Conservation (phyloP, 1,140 invertebrate genomes). For the Belonocnema kinseyi region DNA sequence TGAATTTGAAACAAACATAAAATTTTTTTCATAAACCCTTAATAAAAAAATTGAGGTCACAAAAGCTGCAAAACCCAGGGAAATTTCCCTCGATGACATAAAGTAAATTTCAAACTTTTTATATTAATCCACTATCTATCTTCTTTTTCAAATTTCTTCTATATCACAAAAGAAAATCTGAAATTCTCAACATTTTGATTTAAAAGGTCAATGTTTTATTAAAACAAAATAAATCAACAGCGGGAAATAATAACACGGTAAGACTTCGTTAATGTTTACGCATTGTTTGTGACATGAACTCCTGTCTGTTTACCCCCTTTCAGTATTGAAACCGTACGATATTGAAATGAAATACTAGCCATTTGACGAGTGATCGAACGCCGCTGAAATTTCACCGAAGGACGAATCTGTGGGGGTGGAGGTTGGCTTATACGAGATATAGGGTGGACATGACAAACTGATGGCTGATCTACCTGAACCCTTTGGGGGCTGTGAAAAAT, state of each 20-base stretch:
- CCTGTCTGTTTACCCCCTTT: slow-evolving; percentile 12
- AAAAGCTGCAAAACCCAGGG: too few relatives aligned
- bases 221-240: background rate
- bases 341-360: slow-evolving; percentile 28
- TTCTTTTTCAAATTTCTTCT: too few relatives aligned
- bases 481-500: slow-evolving; percentile 53
- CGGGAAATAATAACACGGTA: background rate
- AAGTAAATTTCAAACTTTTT: too few relatives aligned
- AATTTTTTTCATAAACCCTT: too few relatives aligned
- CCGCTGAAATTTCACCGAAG: slow-evolving; percentile 38
- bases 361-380: slow-evolving; percentile 28
- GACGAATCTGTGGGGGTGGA: slow-evolving; percentile 35
- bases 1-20: too few relatives aligned
- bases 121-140: too few relatives aligned
- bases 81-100: too few relatives aligned
- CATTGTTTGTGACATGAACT: background rate
- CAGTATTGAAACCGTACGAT: slow-evolving; percentile 7
- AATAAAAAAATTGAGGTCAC: too few relatives aligned
- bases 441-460: slow-evolving; percentile 40
- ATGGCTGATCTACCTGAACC: slow-evolving; percentile 44
- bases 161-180: too few relatives aligned
- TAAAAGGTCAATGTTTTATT: background rate
- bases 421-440: slow-evolving; percentile 39
- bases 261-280: background rate
- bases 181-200: too few relatives aligned